Evolutionary conservation across 2,888 invertebrate species (phyloP), one percentile per base, ranked within the genome.

Genomic region (Drosophila sordidula): DNA sequence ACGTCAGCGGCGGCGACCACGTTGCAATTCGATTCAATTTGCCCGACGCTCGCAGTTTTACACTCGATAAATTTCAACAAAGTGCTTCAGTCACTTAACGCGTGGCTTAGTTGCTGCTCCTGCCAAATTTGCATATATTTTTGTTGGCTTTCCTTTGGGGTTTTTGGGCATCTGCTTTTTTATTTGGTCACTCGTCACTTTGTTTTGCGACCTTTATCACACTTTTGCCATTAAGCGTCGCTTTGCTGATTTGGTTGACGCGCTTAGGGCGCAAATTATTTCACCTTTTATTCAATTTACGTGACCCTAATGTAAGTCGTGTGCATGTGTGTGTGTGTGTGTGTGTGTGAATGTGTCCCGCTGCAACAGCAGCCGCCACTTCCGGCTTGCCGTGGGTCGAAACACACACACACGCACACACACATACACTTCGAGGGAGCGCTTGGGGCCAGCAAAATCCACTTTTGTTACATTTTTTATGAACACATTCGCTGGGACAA

Each of bases 401-500:
- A 26, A 29, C 29, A 34, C 42, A 4, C 12, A 34, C 32, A 25
- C 51, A 51, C n/a, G n/a, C 32, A 45, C 45, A 50, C 46, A 38
- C 25, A 29, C 51, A 52, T 47, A 39, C 16, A 63, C 54, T 64
- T 56, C 70, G 55, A 41, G 62, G n/a, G n/a, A 45, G 25, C 32
- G 18, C 22, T 63, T 75, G 59, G 67, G 69, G 46, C 62, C 64
- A 66, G 50, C 42, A 55, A 78, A 80, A 70, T 75, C 78, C 70
- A 76, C 75, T 78, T 89, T 78, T 70, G 76, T 80, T 76, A 83
- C 74, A 84, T 78, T 85, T 86, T 90, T 87, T 84, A 87, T 89
- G 75, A 72, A 71, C 75, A 77, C 77, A 75, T 76, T 77, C 78
- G 71, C 56, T 70, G 66, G 70, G 69, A 76, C 80, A 90, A 85